Evolutionary conservation across 2,113 vertebrate genomes (phyloP), one percentile per base, ranked within the genome.

Genomic region (Oncorhynchus gorbuscha): DNA sequence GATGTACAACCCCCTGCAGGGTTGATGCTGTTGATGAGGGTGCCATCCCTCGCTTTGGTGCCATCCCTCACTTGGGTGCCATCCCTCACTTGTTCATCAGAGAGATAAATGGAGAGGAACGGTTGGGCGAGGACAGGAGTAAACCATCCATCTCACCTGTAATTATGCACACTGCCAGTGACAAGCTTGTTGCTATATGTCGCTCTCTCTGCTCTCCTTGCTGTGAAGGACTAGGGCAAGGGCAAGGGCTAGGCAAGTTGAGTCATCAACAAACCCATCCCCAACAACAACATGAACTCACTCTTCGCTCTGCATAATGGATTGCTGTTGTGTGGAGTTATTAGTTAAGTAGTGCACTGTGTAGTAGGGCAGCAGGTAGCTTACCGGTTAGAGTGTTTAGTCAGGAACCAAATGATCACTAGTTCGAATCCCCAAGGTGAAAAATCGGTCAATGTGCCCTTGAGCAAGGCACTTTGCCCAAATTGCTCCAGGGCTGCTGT

Each of bases 61-160:
- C 32, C 32, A 35, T 35, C 0, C 30, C 5, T 32, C 48, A 2
- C 68, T 88, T 82, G 61, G 48, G 48, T 51, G 0, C 13, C 48
- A 51, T 90, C 85, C 35, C 35, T 35, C 49, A 51, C 68, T 88
- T 82, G 61, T 91, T 89, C 83, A 87, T 91, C 90, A 89, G 76
- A 45, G 62, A 87, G 87, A 91, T 78, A 91, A 92, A 92, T 91
- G 84, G 87, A 86, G 65, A 35, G 68, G 79, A 83, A 76, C 80
- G 18, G 86, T 85, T 83, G 82, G 72, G 79, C 73, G 76, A 71
- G 22, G 86, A 89, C 86, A 79, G 77, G 81, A 59, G 72, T 72
- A 74, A 55, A 74, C 51, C 51, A 55, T 55, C 51, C 51, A 55
- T 55, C 16, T 55, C 51, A 18, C 13, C 12, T 16, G 51, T 55